Conservation (phyloP, 2,113 vertebrate species). For the Ibidorhyncha struthersii region DNA sequence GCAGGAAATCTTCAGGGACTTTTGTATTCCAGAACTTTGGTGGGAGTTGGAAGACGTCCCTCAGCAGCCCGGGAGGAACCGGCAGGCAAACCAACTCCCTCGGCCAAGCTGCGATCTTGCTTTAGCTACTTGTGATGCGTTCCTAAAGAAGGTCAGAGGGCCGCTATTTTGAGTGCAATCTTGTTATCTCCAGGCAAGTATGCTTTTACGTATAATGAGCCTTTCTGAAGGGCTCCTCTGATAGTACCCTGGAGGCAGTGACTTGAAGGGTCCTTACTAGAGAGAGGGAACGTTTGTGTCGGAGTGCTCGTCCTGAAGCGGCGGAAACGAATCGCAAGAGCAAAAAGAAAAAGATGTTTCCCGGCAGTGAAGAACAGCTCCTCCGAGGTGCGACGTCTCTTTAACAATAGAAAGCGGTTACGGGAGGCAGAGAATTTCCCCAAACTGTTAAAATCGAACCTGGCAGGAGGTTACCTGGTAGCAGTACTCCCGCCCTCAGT, state of each 20-base stretch:
- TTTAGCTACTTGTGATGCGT: neutral
- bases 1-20: neutral
- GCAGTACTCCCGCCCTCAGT: neutral
- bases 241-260: accelerated
- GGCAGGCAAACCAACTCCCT: neutral
- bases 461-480: neutral
- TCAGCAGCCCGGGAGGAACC: neutral
- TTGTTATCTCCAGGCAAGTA: neutral
- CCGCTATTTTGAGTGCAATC: neutral
- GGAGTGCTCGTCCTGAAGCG: neutral
- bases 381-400: neutral
- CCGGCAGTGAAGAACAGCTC: neutral
- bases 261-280: neutral
- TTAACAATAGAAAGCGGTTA: neutral
- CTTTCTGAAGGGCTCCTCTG: neutral
- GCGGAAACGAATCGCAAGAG: neutral
- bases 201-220: neutral
- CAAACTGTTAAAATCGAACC: neutral
- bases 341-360: neutral
- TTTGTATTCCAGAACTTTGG: neutral
- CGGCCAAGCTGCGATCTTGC: neutral
- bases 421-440: neutral
- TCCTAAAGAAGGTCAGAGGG: slow-evolving; percentile 5
- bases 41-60: neutral
- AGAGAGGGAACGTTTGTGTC: accelerated